Evolutionary conservation across 2,888 invertebrate species (phyloP).

Genomic region (Acrobasis consociella): DNA sequence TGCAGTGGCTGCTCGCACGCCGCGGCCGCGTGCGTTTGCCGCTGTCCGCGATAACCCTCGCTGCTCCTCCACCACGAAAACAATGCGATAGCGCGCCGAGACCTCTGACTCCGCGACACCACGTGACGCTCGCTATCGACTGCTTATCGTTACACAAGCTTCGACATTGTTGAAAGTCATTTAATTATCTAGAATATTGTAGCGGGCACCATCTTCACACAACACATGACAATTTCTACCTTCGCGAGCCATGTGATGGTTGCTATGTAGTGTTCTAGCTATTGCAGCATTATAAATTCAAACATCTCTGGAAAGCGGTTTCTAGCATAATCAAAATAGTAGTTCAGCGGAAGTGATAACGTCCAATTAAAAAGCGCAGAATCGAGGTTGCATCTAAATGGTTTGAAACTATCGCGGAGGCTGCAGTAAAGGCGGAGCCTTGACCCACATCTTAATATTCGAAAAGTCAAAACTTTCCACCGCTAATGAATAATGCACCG

Average conservation of each 20-base stretch:
- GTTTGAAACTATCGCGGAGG: slow-evolving; percentile 38
- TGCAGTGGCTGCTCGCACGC: slow-evolving; percentile 20
- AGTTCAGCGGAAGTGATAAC: slow-evolving; percentile 44
- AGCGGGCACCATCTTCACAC: neutral
- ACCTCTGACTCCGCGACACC: slow-evolving; percentile 38
- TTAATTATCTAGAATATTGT: slow-evolving; percentile 4
- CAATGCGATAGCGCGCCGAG: slow-evolving; percentile 38
- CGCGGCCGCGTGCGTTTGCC: slow-evolving; percentile 33
- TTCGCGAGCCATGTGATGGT: neutral
- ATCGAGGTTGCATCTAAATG: slow-evolving; percentile 58
- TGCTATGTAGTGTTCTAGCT: slow-evolving; percentile 18
- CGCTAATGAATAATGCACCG: slow-evolving; percentile 55
- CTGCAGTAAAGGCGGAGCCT: slow-evolving; percentile 43
- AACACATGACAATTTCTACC: neutral
- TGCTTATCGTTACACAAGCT: slow-evolving; percentile 23
- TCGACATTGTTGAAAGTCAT: slow-evolving; percentile 32
- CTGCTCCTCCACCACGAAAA: slow-evolving; percentile 36
- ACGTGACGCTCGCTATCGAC: slow-evolving; percentile 15
- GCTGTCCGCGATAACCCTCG: slow-evolving; percentile 29
- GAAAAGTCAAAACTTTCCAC: slow-evolving; percentile 61
- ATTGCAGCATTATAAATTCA: slow-evolving; percentile 29
- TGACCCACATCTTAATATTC: slow-evolving; percentile 65
- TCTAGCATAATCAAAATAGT: slow-evolving; percentile 33
- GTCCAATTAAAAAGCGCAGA: slow-evolving; percentile 50
- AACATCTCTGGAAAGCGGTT: slow-evolving; percentile 27